Base-by-base conservation (phyloP, 92 coral and sea anemone species). In the Zoanthus sansibaricus region DNA sequence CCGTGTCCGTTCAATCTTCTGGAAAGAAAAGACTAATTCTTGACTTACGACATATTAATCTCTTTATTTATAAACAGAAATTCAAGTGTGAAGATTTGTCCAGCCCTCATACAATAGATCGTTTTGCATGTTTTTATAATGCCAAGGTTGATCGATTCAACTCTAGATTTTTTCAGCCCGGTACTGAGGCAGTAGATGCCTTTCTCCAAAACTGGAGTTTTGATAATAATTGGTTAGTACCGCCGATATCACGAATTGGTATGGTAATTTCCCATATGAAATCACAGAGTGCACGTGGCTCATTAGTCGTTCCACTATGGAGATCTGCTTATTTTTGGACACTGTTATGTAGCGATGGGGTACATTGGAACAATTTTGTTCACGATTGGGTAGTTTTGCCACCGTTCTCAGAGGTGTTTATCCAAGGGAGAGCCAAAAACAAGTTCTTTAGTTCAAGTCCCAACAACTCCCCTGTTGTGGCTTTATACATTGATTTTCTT, bases 1-100 rank as follows among this genome's bases (percentile, higher is more conserved):
- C 88, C 42, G 88, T 83, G 44, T 83, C 87, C 75, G 76, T 83
- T 30, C 88, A 85, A 30, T 72, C 88, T 18, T 85, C 88, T 8
- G 86, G 88, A 13, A 85, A 82, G 59, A 82, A 82, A 82, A 70
- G 86, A 15, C 75, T 82, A 25, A 82, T 82, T 82, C 20, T 82
- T 16, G 86, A 82, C 59, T 72, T 82, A 33, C 51, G 76, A 64
- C 86, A 82, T 32, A 51, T 82, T 14, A 82, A 82, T 62, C 47
- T 31, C 47, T 82, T 82, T 62, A 51, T 82, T 13, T 82, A 82
- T 72, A 82, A 82, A 82, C 76, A 82, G 71, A 82, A 82, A 58
- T 82, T 82, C 83, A 78, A 80, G 74, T 80, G 86, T 52, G 86
- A 56, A 80, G 86, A 80, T 62, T 58, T 80, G 30, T 54, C 25